Evolutionary conservation across 2,888 invertebrate species (phyloP), one percentile per base, ranked within the genome.

Genomic region (Thymelicus lineola): DNA sequence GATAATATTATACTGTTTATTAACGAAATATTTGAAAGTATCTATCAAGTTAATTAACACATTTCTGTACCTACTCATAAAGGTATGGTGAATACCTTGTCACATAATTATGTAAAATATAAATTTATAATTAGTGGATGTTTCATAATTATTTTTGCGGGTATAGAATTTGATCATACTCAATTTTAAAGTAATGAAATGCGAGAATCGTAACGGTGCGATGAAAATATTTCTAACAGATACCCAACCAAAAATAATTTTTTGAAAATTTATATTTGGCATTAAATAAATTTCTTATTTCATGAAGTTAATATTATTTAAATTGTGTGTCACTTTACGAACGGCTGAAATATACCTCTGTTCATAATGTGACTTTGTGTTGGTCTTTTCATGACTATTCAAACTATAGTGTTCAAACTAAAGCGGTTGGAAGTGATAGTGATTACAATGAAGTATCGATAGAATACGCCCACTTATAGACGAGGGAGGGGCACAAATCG

Each of bases 401-500:
- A n/a, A n/a, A n/a, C n/a, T n/a, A 6, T 17, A 10, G 17, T 53
- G 3, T 10, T n/a, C 20, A 4, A 20, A 17, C 20, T 20, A 53
- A 53, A 53, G 53, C 6, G 53, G 9, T 17, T 6, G 15, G 74
- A 73, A 72, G 77, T 80, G 80, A 84, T 82, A 42, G 42, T 42
- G 85, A 88, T 88, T 79, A 73, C 82, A 75, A 83, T 85, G 85
- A 86, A 85, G 80, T 84, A 90, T 91, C 91, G 86, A 93, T 92
- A 89, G 85, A 82, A 80, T 79, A 86, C 93, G 93, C 93, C 93
- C 86, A 89, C 87, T 83, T 82, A 84, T 87, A 88, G 87, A 82
- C 79, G 85, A 83, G 86, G 93, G 93, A 86, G 93, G 87, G 85
- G 92, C 91, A 75, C 86, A 89, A 90, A 92, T 93, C 89, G 89